Conservation (phyloP, 2,797 vertebrate species). For the Molossus alvarezi region DNA sequence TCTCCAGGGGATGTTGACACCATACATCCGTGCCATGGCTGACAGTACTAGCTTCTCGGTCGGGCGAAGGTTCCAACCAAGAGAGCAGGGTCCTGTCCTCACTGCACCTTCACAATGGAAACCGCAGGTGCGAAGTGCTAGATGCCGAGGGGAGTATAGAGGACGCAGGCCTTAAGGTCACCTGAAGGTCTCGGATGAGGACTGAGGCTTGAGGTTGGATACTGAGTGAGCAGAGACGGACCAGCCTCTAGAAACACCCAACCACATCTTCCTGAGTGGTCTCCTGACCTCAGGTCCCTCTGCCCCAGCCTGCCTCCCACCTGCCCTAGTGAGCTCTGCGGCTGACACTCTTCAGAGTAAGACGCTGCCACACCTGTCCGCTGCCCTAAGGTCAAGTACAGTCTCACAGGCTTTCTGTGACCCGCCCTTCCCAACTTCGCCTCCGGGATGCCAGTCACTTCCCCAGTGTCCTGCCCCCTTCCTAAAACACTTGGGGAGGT, state of each 20-base stretch:
- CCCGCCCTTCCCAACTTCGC: neutral
- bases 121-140: neutral
- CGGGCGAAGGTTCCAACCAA: neutral
- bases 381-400: neutral
- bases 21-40: neutral
- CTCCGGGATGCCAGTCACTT: neutral
- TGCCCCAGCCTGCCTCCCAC: neutral
- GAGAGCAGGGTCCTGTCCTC: neutral
- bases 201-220: neutral
- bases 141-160: neutral
- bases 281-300: neutral
- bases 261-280: neutral
- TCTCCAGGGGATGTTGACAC: neutral
- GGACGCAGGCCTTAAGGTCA: neutral
- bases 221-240: neutral
- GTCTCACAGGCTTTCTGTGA: neutral
- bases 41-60: neutral
- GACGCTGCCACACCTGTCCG: neutral
- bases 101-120: accelerated
- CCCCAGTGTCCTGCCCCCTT: neutral
- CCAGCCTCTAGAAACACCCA: neutral
- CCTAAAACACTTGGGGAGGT: neutral
- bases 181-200: neutral
- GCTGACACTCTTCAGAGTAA: neutral
- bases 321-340: neutral